phyloP scores from a whole-genome alignment of 2,113 vertebrate species.

The Polypterus bichir region DNA sequence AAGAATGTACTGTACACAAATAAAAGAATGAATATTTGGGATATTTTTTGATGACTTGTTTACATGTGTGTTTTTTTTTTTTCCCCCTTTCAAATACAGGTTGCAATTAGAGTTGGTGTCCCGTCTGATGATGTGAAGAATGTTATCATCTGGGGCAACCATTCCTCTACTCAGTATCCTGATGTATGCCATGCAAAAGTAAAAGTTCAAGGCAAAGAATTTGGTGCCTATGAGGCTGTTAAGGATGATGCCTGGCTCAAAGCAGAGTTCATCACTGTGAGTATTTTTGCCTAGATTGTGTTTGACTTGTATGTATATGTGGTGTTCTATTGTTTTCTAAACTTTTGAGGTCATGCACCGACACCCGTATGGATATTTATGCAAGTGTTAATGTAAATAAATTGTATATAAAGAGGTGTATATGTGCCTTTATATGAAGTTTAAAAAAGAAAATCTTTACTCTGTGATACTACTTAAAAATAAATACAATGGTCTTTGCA shows the following conservation, averaged over 20 bases:
- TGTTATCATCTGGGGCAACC: slow-evolving; percentile 96
- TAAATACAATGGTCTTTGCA: no score
- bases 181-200: slow-evolving; percentile 81
- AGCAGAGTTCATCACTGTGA: slow-evolving; percentile 82
- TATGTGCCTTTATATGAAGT: no score
- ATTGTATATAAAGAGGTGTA: no score
- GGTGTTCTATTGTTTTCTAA: no score
- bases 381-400: no score
- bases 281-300: slow-evolving; percentile 17
- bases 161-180: slow-evolving; percentile 93
- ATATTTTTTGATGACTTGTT: slow-evolving; percentile 4
- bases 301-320: background rate
- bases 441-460: no score
- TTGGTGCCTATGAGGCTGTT: slow-evolving; percentile 66
- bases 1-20: no score
- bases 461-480: no score
- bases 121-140: slow-evolving; percentile 77
- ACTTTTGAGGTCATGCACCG: no score
- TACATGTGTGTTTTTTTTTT: background rate
- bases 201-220: slow-evolving; percentile 57
- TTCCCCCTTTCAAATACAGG: slow-evolving; percentile 39
- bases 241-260: slow-evolving; percentile 85
- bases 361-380: no score
- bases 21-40: background rate
- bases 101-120: slow-evolving; percentile 76